Base-by-base conservation (phyloP, 2,888 invertebrate species). In the Caenorhabditis sp. region DNA sequence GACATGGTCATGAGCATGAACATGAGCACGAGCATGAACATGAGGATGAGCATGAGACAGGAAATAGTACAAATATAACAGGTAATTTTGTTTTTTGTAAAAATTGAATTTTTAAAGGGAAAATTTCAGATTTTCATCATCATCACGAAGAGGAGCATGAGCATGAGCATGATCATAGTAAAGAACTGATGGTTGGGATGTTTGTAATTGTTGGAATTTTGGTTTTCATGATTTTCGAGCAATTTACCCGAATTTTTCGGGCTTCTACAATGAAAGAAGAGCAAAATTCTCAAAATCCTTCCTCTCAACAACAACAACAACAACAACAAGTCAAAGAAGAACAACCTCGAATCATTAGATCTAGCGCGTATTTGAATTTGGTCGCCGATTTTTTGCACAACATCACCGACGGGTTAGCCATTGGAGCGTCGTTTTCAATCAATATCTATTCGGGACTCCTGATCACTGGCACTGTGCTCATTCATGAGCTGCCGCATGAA, bases 351-450 rank as follows among this genome's bases (percentile, higher is more conserved):
- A 10, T 43, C 14, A 43, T 50, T 1, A 53, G 54, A 72, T 19
- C 43, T 23, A 92, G 94, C 37, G 95, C 96, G 1, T 99, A 97
- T 88, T 91, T 99, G 76, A 99, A 99, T 89, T 90, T 99, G 78
- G 96, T 94, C 60, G 99, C 99, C 37, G 99, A 99, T 89, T 97
- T 97, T 88, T 92, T 95, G 17, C 99, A 99, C 88, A 99, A 99
- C 89, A 96, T 99, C 87, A 99, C 99, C 12, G 99, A 99, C 91
- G 99, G 99, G 23, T 90, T 99, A 70, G 99, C 99, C 23, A 97
- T 99, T 88, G 99, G 99, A 58, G 97, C 97, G 0, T 96, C 97
- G 1, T 86, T 83, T 66, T 76, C 83, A 23, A 83, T 84, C 36
- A 84, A 55, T 43, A 59, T 49, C 26, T 58, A 62, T 23, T 50